A percentile compares a stretch with the other conserved stretches of the same genome.
These are phyloP conservation scores for Phallusia fumigata DNA, from an alignment of 23 tunicate genomes.

Conservation along the genomic window DNA sequence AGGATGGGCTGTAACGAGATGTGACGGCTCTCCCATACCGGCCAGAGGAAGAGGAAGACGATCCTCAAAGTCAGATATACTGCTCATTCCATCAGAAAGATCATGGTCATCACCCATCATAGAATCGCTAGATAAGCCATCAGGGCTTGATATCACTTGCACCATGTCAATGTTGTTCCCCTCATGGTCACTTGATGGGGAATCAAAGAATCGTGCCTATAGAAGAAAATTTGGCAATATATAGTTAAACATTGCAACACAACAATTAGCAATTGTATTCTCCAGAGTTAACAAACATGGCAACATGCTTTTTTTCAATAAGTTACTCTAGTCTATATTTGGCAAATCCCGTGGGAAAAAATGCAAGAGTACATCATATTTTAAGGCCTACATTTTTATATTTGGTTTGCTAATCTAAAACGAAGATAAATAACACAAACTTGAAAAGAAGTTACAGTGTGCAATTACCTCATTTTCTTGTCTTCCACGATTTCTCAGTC, in stretches of 20 bases:
- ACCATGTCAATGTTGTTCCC: constrained; percentile 12
- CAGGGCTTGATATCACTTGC: constrained; percentile 35
- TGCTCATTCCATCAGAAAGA: constrained; percentile 47
- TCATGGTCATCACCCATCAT: constrained; percentile 47
- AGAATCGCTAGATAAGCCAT: constrained; percentile 54
- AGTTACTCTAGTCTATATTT: too few relatives aligned
- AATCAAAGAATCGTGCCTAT: constrained; percentile 15
- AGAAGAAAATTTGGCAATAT: background rate
- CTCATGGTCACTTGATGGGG: constrained; percentile 1
- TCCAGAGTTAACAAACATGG: too few relatives aligned
- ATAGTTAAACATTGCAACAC: too few relatives aligned
- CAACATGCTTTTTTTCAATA: too few relatives aligned
- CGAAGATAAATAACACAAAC: background rate
- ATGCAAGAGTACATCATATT: too few relatives aligned
- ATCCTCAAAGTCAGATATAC: constrained; percentile 40
- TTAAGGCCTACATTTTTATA: too few relatives aligned
- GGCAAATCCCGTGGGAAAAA: too few relatives aligned
- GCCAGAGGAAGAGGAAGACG: constrained; percentile 11
- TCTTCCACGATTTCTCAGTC: background rate
- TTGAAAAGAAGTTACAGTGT: too few relatives aligned
- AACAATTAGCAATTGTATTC: too few relatives aligned
- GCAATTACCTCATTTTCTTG: constrained; percentile 8
- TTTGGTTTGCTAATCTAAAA: too few relatives aligned
- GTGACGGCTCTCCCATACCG: constrained; percentile 13
- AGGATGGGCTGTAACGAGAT: background rate